A percentile compares a stretch with the other conserved stretches of the same genome.
These are phyloP conservation scores for Acrobasis suavella DNA, from an alignment of 2,888 invertebrate species.

Conservation along the genomic window DNA sequence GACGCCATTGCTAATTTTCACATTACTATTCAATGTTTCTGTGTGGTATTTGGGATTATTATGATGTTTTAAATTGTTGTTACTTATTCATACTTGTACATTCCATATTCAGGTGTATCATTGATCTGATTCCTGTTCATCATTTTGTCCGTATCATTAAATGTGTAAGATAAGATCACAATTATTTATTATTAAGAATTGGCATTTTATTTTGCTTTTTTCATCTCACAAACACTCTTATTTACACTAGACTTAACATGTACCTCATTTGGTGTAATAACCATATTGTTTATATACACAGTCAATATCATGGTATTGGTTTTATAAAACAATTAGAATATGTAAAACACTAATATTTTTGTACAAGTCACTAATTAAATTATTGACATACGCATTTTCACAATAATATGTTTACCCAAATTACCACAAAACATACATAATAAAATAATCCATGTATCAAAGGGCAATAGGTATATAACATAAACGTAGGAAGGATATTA, in stretches of 20 bases:
- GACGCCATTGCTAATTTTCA: slow-evolving; percentile 30
- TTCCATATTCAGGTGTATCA: slow-evolving; percentile 1
- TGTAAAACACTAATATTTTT: background rate
- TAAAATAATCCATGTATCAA: background rate
- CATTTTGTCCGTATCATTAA: background rate
- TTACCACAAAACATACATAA: background rate
- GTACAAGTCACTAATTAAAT: background rate
- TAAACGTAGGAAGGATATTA: background rate
- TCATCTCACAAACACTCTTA: background rate
- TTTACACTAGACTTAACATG: background rate
- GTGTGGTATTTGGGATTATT: slow-evolving; percentile 26
- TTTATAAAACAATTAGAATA: background rate
- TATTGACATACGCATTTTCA: background rate
- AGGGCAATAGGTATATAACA: background rate
- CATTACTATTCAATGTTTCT: slow-evolving; percentile 18
- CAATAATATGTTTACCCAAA: background rate
- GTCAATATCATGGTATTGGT: background rate
- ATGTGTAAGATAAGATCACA: background rate
- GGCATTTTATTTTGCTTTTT: background rate
- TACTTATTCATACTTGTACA: background rate
- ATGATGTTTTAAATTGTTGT: slow-evolving; percentile 8
- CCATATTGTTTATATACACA: background rate
- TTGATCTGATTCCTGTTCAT: background rate
- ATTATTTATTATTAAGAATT: background rate
- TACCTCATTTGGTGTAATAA: background rate